Conservation (phyloP, 2,797 vertebrate genomes). For the Gallinago nigripennis region DNA sequence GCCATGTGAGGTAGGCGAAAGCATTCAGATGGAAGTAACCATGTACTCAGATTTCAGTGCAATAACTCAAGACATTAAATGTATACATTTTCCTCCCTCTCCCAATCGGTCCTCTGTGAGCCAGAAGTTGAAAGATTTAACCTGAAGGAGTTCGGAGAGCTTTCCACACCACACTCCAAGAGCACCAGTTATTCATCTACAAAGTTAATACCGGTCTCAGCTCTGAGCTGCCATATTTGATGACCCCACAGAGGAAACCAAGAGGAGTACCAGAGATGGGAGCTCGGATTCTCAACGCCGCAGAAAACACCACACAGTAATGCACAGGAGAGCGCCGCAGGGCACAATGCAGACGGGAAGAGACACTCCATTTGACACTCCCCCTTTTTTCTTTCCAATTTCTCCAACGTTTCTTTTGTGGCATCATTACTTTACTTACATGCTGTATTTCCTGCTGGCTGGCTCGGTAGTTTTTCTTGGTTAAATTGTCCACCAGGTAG, state of each 20-base stretch:
- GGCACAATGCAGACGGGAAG: accelerated
- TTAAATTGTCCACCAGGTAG: constrained; percentile 99
- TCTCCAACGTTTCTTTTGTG: not conserved
- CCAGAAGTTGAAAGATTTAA: not conserved
- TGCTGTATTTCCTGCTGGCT: constrained; percentile 99
- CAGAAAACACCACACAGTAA: not conserved
- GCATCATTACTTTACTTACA: constrained; percentile 82
- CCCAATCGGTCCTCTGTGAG: not conserved
- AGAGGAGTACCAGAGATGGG: not conserved
- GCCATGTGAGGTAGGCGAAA: not conserved
- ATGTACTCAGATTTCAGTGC: not conserved
- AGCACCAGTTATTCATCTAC: not conserved
- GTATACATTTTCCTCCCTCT: accelerated
- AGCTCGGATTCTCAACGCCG: not conserved
- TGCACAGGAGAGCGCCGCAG: accelerated
- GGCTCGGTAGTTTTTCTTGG: constrained; percentile 99
- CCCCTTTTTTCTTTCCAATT: no score
- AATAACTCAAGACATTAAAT: not conserved
- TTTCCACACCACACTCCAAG: not conserved
- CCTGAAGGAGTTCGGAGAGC: not conserved
- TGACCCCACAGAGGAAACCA: not conserved
- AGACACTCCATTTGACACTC: not conserved
- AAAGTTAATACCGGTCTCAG: not conserved
- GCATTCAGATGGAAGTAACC: not conserved
- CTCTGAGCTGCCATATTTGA: not conserved